Base-by-base conservation (phyloP, 2,888 invertebrate genomes). In the Parascotia fuliginaria region DNA sequence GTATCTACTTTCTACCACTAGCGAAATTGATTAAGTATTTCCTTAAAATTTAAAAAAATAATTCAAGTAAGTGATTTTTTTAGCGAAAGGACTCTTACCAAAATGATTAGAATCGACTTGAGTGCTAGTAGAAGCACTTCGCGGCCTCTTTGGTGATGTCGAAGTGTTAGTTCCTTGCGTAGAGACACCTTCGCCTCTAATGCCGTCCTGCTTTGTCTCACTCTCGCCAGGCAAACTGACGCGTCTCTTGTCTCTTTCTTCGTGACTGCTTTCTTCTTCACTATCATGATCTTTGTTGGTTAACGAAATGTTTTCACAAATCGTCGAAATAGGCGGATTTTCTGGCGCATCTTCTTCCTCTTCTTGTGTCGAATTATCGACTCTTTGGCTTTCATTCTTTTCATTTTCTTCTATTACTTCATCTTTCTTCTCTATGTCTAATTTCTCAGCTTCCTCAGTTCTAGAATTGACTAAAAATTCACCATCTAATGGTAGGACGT, bases 21-120 rank as follows among this genome's bases (percentile, higher is more conserved):
- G n/a, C n/a, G n/a, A n/a, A n/a, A n/a, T n/a, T n/a, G n/a, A n/a
- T n/a, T n/a, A n/a, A n/a, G n/a, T n/a, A n/a, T n/a, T n/a, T n/a
- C n/a, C n/a, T n/a, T n/a, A n/a, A n/a, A n/a, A n/a, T n/a, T n/a
- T n/a, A n/a, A n/a, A n/a, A n/a, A n/a, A n/a, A n/a, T n/a, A n/a
- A n/a, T n/a, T n/a, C n/a, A n/a, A n/a, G n/a, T n/a, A n/a, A n/a
- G n/a, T n/a, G n/a, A n/a, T n/a, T n/a, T n/a, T n/a, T n/a, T n/a
- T n/a, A n/a, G n/a, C n/a, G n/a, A n/a, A n/a, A 27, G 42, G 75
- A 14, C 2, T 11, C 93, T 93, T 90, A 97, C 97, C 96, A 76
- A 97, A 97, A 89, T 96, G 95, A 92, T 96, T 95, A 37, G 95
- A 95, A 85, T 97, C 97, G 69, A 96, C 96, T 93, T 97, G 97